Evolutionary conservation across 2,888 invertebrate genomes (phyloP), one percentile per base, ranked within the genome.

Genomic region (Scaptodrosophila latifasciaeformis): DNA sequence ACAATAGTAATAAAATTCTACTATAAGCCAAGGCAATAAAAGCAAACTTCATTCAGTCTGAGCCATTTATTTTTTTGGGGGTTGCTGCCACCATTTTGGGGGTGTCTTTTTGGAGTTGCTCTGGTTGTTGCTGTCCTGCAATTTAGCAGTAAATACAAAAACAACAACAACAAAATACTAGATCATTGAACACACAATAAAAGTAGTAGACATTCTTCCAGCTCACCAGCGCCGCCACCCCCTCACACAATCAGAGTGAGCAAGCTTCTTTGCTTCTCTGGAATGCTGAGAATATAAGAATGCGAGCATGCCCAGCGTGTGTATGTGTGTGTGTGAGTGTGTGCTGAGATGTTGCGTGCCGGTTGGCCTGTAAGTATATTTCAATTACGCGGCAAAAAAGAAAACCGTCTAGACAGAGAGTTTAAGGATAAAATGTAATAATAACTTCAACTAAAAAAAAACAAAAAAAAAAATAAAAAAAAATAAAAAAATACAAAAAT

Each of bases 341-440:
- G n/a, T n/a, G n/a, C n/a, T n/a, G n/a, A n/a, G n/a, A n/a, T n/a
- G n/a, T 5, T 44, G 30, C 17, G 18, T 44, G 13, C 13, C 9
- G 19, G 24, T 24, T 2, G 13, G 39, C 5, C 9, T 2, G 42
- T 24, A 42, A 24, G 12, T 21, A 47, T 15, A 53, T 46, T 65
- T 57, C 68, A 57, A 54, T 59, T 61, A 54, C 57, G 54, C 43
- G 43, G 29, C 21, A 19, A 21, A 53, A 18, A n/a, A 17, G 30
- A 44, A 30, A 54, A 58, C 54, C 13, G 24, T 42, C 34, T 34
- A 34, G 34, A 34, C 34, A 15, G 34, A 7, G 15, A 6, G 34
- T 34, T n/a, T n/a, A n/a, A n/a, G n/a, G n/a, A n/a, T n/a, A n/a
- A n/a, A n/a, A 34, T 13, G 34, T 34, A 34, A 10, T 6, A 6